Conservation (phyloP, 1,140 invertebrate species). For the Zaprionus vittiger region DNA sequence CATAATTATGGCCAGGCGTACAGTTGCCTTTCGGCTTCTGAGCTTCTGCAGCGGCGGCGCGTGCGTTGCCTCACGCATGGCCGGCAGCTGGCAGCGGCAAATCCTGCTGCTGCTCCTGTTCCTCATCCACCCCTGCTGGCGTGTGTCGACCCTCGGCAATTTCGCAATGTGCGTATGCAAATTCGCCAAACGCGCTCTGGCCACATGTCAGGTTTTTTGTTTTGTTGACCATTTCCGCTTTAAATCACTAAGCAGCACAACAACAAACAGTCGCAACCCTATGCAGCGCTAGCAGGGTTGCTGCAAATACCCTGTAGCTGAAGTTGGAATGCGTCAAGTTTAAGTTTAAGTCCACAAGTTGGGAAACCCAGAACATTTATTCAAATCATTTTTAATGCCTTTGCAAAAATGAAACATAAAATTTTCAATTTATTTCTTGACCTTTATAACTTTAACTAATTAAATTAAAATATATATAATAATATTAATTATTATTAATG, state of each 20-base stretch:
- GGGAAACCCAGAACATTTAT: no score
- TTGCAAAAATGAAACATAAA: no score
- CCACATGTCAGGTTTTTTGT: slow-evolving; percentile 65
- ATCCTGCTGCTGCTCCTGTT: neutral
- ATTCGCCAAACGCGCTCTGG: slow-evolving; percentile 44
- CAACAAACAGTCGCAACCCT: slow-evolving; percentile 63
- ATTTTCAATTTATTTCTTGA: no score
- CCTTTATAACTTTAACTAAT: no score
- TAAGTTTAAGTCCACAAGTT: no score
- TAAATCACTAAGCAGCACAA: slow-evolving; percentile 50
- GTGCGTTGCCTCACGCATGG: slow-evolving; percentile 67
- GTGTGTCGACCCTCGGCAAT: slow-evolving; percentile 27
- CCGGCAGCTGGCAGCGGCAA: slow-evolving; percentile 39
- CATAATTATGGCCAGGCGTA: slow-evolving; percentile 39
- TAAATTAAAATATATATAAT: no score
- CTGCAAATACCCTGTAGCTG: slow-evolving; percentile 33
- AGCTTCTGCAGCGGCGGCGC: slow-evolving; percentile 50
- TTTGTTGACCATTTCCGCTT: slow-evolving; percentile 76
- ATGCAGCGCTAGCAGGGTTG: slow-evolving; percentile 47
- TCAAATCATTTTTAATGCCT: no score
- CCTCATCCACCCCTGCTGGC: slow-evolving; percentile 3
- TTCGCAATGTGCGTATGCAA: slow-evolving; percentile 76
- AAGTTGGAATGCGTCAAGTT: slow-evolving; percentile 4
- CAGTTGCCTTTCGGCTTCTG: slow-evolving; percentile 73
- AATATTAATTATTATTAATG: no score